Base-by-base conservation (phyloP, 2,888 invertebrate genomes). In the Copidosoma aretas region DNA sequence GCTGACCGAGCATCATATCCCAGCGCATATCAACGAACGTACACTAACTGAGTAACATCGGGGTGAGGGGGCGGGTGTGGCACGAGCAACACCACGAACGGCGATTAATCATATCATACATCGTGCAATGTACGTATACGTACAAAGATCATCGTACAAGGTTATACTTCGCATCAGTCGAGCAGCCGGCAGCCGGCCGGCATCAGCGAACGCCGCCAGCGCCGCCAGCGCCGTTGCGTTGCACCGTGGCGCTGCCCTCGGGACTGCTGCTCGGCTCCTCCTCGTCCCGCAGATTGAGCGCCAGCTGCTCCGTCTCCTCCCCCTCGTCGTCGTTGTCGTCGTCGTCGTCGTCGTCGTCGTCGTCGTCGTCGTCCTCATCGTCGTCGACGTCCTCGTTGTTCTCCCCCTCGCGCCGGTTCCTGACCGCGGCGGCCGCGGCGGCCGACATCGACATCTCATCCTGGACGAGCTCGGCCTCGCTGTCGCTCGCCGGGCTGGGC, bases 401-500 rank as follows among this genome's bases (percentile, higher is more conserved):
- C n/a, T n/a, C 14, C 1, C 43, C 43, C 8, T 3, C 81, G 79
- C 80, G 71, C 78, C 81, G 71, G 19, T 81, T 80, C 75, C 43
- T 79, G 79, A 21, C 79, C 77, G 14, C 63, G 75, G 39, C 74
- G 76, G 5, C 72, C 74, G 25, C 74, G 76, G 64, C 71, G 41
- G 73, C 74, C n/a, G 69, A 68, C 25, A 72, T 21, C 78, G 71
- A 67, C 62, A 68, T 71, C 56, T 73, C 73, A 58, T 72, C 72
- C 66, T 67, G 56, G 3, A 64, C 70, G 22, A 67, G 32, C 39
- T 73, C 76, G 57, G 73, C 73, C 43, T 74, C 75, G 51, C 64
- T 71, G 60, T 74, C 75, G 72, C 67, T 72, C 61, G 78, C 74
- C n/a, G 81, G 81, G 70, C 81, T 81, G 53, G 81, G 78, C 32